phyloP scores from a whole-genome alignment of 1,140 invertebrate genomes.

The Meloidogyne chitwoodi region DNA sequence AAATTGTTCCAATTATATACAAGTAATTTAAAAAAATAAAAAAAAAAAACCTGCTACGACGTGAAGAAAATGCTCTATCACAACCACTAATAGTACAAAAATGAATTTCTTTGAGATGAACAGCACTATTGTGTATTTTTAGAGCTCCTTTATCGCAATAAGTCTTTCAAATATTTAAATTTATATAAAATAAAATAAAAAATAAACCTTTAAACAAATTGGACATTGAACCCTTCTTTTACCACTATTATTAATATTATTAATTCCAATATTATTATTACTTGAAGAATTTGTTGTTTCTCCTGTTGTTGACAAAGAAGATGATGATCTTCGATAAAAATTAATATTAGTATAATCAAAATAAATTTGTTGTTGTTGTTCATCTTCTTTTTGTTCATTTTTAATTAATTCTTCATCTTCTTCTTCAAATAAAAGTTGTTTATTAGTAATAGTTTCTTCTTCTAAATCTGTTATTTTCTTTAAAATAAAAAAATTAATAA shows the following conservation, averaged over 20 bases:
- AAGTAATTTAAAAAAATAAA: background rate
- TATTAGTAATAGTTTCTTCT: no score
- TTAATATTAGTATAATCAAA: background rate
- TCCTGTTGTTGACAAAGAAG: background rate
- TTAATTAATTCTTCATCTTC: background rate
- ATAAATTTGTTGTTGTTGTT: background rate
- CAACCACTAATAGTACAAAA: conserved; percentile 96
- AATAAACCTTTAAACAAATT: conserved; percentile 21
- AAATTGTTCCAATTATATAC: no score
- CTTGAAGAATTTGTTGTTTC: background rate
- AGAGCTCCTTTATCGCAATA: conserved; percentile 99
- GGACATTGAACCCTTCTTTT: conserved; percentile 19
- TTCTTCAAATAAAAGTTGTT: background rate
- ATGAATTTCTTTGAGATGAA: conserved; percentile 79
- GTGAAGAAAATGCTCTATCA: conserved; percentile 97
- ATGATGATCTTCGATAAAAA: background rate
- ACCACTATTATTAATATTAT: no score
- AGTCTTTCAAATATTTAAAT: conserved; percentile 95
- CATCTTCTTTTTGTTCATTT: background rate
- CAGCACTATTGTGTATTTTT: conserved; percentile 98
- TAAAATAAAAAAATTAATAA: no score
- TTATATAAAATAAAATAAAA: background rate
- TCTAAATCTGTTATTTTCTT: background rate
- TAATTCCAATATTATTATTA: background rate
- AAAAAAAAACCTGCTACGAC: conserved; percentile 64